Evolutionary conservation across 2,797 vertebrate genomes (phyloP), one percentile per base, ranked within the genome.

Genomic region (Melanotaenia maccullochi): DNA sequence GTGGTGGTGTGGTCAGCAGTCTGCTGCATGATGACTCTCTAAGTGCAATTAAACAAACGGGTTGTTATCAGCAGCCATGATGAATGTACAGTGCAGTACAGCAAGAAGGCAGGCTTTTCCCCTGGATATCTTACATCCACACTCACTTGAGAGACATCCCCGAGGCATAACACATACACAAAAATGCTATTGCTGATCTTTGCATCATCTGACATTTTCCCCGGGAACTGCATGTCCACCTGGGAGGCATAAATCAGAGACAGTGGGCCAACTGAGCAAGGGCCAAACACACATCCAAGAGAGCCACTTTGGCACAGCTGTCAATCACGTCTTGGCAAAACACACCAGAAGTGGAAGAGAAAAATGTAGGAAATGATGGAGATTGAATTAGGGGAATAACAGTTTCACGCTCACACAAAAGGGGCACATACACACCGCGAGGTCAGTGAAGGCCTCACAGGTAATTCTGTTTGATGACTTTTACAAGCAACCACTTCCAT

Each of bases 401-500:
- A 75, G 54, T 81, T 80, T 87, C 49, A 24, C 71, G 52, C 60
- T 25, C 68, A 70, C 33, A 80, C 33, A 68, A 30, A 51, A 5
- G 0, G 4, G 0, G 59, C 28, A 64, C 38, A 54, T 25, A 72
- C 51, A 70, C 73, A 78, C 71, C 73, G 32, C 33, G 58, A 75
- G 78, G 71, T 74, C 64, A 67, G 78, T 13, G 7, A n/a, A 65
- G 64, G 52, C 54, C 78, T 87, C 70, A 75, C 64, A 71, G 76
- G 62, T 88, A 86, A 90, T 89, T 84, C 65, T 79, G 66, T 84
- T 82, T 92, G 84, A 93, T 90, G 73, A 84, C 73, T 93, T 90
- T 86, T 78, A 78, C 84, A 89, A 90, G 66, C 69, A 71, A 75
- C 83, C 40, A 78, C 66, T 85, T 89, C 60, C 64, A 73, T 73